Conservation (phyloP, 2,113 vertebrate genomes). For the Pachypanchax playfairii region DNA sequence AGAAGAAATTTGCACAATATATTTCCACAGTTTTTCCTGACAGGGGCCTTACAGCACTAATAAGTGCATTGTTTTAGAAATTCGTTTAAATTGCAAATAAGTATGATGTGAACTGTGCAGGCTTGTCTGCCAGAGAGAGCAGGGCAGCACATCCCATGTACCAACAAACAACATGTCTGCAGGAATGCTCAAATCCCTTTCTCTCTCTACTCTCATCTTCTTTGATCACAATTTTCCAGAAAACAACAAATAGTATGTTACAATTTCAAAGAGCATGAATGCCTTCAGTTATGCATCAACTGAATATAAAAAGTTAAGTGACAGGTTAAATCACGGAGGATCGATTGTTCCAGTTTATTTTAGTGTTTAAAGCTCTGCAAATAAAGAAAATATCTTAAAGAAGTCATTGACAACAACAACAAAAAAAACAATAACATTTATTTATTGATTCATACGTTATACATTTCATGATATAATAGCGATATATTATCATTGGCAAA, state of each 20-base stretch:
- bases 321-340: constrained; percentile 19
- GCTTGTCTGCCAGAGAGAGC: constrained; percentile 24
- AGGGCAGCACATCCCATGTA: constrained; percentile 2
- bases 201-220: constrained; percentile 11
- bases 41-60: constrained; percentile 3
- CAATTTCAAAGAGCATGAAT: neutral
- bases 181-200: constrained; percentile 12
- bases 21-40: neutral
- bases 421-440: constrained; percentile 95
- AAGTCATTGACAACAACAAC: constrained; percentile 38
- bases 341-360: constrained; percentile 4
- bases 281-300: constrained; percentile 14
- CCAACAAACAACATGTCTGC: constrained; percentile 38
- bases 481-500: constrained; percentile 95
- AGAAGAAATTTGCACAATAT: constrained; percentile 5
- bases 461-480: constrained; percentile 93
- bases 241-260: constrained; percentile 23
- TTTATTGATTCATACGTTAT: constrained; percentile 89
- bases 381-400: constrained; percentile 9
- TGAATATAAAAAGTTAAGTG: constrained; percentile 29
- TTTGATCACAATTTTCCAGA: constrained; percentile 40
- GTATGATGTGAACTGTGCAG: constrained; percentile 40
- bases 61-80: neutral
- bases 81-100: constrained; percentile 41
- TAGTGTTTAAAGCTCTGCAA: constrained; percentile 6